Conservation (phyloP, 2,888 invertebrate genomes). For the Spilarctia lutea region DNA sequence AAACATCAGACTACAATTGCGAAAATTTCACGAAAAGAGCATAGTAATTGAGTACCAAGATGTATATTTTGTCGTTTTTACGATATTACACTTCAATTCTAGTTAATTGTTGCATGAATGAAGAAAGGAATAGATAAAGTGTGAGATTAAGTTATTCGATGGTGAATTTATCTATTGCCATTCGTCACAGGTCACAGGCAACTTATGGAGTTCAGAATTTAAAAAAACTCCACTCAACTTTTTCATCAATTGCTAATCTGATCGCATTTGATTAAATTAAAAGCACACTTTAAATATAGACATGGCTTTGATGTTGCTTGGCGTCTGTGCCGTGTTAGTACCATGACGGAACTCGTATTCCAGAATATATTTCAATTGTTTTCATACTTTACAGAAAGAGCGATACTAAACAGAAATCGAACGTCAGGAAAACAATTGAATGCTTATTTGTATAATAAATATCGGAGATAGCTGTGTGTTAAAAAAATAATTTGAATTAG, state of each 20-base stretch:
- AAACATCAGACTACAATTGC: too few relatives aligned
- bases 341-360: neutral
- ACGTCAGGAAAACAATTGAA: neutral
- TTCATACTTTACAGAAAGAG: conserved; percentile 1
- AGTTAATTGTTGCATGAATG: neutral
- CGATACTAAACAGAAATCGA: neutral
- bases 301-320: neutral
- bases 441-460: neutral
- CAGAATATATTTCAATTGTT: neutral
- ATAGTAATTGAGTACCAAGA: too few relatives aligned
- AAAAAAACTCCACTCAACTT: neutral
- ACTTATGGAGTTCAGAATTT: neutral
- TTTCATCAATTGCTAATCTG: neutral
- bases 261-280: neutral
- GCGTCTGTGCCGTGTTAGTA: neutral
- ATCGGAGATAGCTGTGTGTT: neutral
- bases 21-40: too few relatives aligned
- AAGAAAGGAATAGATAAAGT: neutral
- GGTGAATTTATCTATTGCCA: neutral
- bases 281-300: neutral
- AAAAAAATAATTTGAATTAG: neutral
- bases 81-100: neutral
- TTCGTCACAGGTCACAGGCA: neutral
- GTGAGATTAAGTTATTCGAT: neutral
- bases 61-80: too few relatives aligned